These are phyloP conservation scores for Fragum sueziense DNA, from an alignment of 2,888 invertebrate genomes.

Conservation along the genomic window DNA sequence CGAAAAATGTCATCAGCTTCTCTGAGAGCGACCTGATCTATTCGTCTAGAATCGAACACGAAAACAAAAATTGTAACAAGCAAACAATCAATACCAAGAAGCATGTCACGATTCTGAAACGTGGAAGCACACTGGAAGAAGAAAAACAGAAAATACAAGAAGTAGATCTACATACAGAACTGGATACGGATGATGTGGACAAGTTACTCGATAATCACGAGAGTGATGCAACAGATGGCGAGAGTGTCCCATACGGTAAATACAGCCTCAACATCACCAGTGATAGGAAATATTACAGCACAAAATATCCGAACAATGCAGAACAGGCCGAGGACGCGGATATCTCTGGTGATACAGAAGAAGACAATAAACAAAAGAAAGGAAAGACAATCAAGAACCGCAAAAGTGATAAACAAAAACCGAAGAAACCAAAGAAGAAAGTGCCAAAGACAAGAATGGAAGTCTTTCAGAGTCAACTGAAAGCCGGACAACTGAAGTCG, in stretches of 20 bases:
- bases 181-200: background rate
- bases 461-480: constrained; percentile 37
- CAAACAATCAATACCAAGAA: background rate
- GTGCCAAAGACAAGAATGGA: constrained; percentile 33
- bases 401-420: background rate
- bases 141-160: background rate
- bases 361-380: background rate
- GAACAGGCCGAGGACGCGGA: background rate
- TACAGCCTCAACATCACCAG: constrained; percentile 7
- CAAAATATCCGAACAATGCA: background rate
- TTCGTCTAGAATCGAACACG: background rate
- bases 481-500: constrained; percentile 42
- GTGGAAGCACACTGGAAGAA: background rate
- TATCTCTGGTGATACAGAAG: background rate
- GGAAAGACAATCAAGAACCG: background rate
- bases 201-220: background rate
- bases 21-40: constrained; percentile 5
- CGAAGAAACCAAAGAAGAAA: constrained; percentile 29
- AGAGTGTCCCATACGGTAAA: constrained; percentile 6
- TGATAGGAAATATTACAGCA: constrained; percentile 12
- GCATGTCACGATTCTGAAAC: constrained; percentile 15
- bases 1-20: constrained; percentile 5
- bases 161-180: background rate
- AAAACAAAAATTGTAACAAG: background rate
- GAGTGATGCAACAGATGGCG: background rate